These are phyloP conservation scores for Mormyrops attenuatus DNA, from an alignment of 2,797 vertebrate species.

Conservation along the genomic window DNA sequence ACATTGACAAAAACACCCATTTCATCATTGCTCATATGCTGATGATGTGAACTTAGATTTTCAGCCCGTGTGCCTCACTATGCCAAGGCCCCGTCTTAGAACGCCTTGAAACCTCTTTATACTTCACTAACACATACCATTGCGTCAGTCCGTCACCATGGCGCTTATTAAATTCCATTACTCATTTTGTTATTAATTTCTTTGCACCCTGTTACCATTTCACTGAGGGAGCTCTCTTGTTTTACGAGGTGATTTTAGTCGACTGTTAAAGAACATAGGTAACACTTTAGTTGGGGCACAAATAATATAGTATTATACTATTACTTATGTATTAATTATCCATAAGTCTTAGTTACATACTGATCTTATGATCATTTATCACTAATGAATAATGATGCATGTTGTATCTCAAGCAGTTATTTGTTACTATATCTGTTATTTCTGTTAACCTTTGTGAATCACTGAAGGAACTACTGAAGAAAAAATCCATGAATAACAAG, in stretches of 20 bases:
- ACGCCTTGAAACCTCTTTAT: background rate
- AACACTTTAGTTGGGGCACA: background rate
- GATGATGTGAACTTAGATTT: background rate
- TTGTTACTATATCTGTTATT: background rate
- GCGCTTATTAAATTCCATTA: background rate
- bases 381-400: background rate
- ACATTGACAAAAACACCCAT: background rate
- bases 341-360: background rate
- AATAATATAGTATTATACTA: background rate
- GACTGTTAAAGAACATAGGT: background rate
- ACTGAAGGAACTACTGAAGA: background rate
- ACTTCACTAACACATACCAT: background rate
- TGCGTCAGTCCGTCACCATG: background rate
- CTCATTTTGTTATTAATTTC: conserved; percentile 3
- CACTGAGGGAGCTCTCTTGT: background rate
- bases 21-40: conserved; percentile 4
- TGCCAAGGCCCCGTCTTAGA: background rate
- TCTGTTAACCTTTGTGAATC: background rate
- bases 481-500: background rate
- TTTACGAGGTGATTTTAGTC: background rate
- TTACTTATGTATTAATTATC: background rate
- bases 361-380: background rate
- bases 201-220: background rate
- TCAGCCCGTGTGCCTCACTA: background rate
- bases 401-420: background rate